Evolutionary conservation across 2,113 vertebrate species (phyloP).

Genomic region (Vicugna pacos): DNA sequence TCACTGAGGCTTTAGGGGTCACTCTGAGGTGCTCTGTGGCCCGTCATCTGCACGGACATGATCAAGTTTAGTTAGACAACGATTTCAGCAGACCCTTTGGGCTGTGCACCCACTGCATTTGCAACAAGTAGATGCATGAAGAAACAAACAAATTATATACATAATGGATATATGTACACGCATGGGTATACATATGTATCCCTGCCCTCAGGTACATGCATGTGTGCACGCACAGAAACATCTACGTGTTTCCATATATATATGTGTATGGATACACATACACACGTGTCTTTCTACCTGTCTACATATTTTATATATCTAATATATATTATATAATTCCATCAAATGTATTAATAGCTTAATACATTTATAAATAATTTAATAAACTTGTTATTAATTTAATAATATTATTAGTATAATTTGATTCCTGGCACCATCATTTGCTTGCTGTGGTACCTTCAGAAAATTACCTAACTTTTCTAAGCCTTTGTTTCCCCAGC

Average conservation of each 20-base stretch:
- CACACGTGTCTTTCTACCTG: neutral
- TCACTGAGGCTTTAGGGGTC: neutral
- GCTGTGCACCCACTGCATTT: neutral
- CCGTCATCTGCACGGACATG: neutral
- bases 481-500: neutral
- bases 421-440: neutral
- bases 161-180: neutral
- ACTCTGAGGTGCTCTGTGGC: rapidly evolving
- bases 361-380: neutral
- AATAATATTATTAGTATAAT: neutral
- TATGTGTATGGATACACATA: neutral
- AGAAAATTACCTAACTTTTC: neutral
- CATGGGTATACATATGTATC: neutral
- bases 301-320: neutral
- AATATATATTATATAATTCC: neutral
- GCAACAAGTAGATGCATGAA: neutral
- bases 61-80: neutral
- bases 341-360: neutral
- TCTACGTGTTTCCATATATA: neutral
- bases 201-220: neutral
- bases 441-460: neutral
- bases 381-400: neutral
- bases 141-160: neutral
- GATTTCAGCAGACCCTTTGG: neutral
- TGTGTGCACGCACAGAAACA: too few relatives aligned